These are phyloP conservation scores for Cremastobaeus sp. DNA, from an alignment of 2,888 invertebrate genomes.

Conservation along the genomic window DNA sequence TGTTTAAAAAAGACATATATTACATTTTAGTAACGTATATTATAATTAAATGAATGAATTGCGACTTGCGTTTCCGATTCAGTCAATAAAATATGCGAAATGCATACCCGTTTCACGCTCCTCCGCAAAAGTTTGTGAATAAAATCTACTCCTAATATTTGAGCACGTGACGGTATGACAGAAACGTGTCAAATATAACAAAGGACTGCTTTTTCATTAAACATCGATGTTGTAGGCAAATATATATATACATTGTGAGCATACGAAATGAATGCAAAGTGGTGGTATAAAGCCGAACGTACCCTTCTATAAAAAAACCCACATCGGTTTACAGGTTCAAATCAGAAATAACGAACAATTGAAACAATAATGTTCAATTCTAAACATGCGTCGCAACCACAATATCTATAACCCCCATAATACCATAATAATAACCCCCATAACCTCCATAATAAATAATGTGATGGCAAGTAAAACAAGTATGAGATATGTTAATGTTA, in stretches of 20 bases:
- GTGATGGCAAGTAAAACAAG: too few relatives aligned
- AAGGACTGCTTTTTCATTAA: constrained; percentile 52
- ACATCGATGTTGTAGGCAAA: constrained; percentile 47
- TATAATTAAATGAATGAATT: not conserved
- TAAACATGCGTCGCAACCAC: too few relatives aligned
- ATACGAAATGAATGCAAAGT: constrained; percentile 59
- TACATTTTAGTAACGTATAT: too few relatives aligned
- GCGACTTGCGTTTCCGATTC: constrained; percentile 11
- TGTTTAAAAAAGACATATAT: too few relatives aligned
- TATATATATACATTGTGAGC: constrained; percentile 40
- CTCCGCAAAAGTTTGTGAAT: constrained; percentile 17
- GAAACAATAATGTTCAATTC: too few relatives aligned
- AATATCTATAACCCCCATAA: too few relatives aligned
- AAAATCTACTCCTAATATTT: constrained; percentile 49
- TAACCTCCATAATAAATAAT: too few relatives aligned
- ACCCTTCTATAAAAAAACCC: constrained; percentile 20
- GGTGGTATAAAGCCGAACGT: constrained; percentile 51
- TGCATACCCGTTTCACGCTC: constrained; percentile 4
- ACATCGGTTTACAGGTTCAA: constrained; percentile 18
- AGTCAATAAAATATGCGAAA: constrained; percentile 48
- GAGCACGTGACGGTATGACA: constrained; percentile 56
- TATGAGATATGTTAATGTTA: too few relatives aligned
- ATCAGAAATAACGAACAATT: too few relatives aligned
- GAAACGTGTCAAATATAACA: constrained; percentile 57
- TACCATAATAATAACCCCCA: too few relatives aligned